Evolutionary conservation across 2,797 vertebrate species (phyloP).

Genomic region (Xenentodon cancila): DNA sequence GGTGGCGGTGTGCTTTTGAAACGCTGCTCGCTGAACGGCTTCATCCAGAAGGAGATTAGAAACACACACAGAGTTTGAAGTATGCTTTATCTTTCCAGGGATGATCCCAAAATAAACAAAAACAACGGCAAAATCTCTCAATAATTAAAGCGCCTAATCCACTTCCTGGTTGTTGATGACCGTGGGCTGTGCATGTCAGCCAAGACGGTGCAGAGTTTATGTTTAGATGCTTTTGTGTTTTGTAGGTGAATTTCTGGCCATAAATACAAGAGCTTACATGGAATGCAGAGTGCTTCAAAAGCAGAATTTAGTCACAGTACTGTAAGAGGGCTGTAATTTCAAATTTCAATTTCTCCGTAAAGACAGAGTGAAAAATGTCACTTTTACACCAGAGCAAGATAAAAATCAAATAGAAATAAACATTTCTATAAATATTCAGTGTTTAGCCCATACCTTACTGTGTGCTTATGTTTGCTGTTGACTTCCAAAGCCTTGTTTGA

Average conservation of each 20-base stretch:
- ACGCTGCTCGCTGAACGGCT: slow-evolving; percentile 58
- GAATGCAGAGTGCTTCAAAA: slow-evolving; percentile 24
- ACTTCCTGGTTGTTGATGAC: slow-evolving; percentile 72
- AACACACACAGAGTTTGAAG: slow-evolving; percentile 69
- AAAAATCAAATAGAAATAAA: not conserved
- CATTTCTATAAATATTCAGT: no score
- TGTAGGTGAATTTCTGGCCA: slow-evolving; percentile 49
- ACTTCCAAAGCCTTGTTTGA: not conserved
- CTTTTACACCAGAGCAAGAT: slow-evolving; percentile 44
- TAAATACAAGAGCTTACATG: slow-evolving; percentile 39
- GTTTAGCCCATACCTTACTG: no score
- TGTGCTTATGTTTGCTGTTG: no score
- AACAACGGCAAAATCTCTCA: slow-evolving; percentile 68
- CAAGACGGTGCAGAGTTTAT: slow-evolving; percentile 49
- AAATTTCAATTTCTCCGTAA: slow-evolving; percentile 36
- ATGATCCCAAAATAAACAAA: slow-evolving; percentile 77
- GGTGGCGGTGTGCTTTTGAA: slow-evolving; percentile 53
- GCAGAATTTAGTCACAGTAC: slow-evolving; percentile 33
- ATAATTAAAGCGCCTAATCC: slow-evolving; percentile 78
- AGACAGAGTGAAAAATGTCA: slow-evolving; percentile 20
- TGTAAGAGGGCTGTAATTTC: slow-evolving; percentile 51
- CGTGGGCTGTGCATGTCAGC: slow-evolving; percentile 72
- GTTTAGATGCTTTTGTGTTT: slow-evolving; percentile 62
- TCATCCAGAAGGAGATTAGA: slow-evolving; percentile 74
- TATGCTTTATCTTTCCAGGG: slow-evolving; percentile 74